phyloP scores from a whole-genome alignment of 2,888 invertebrate species.

The Leucozona laternaria region DNA sequence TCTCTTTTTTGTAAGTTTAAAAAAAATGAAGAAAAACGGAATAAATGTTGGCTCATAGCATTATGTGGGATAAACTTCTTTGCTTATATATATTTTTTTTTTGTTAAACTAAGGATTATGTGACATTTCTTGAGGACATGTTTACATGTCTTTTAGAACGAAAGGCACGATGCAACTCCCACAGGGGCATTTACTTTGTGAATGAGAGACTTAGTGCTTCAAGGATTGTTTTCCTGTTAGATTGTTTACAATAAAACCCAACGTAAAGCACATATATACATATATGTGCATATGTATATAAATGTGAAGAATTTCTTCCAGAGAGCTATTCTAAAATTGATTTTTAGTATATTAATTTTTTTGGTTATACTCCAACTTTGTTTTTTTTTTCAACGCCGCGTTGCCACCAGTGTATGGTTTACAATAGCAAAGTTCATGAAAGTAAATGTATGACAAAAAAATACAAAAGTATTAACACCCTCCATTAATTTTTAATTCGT shows the following conservation, averaged over 20 bases:
- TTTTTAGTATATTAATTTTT: conserved; percentile 40
- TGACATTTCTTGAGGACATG: conserved; percentile 59
- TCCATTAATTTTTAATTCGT: no score
- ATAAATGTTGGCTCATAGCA: conserved; percentile 40
- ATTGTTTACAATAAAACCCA: conserved; percentile 39
- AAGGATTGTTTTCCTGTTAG: conserved; percentile 58
- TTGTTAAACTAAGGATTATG: conserved; percentile 43
- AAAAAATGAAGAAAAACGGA: neutral
- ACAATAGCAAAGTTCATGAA: neutral
- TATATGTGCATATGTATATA: neutral
- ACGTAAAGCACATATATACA: conserved; percentile 26
- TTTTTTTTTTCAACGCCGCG: neutral
- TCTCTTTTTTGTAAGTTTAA: conserved; percentile 18
- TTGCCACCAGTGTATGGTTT: neutral
- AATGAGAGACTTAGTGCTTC: conserved; percentile 38
- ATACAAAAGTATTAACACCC: no score
- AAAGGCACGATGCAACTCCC: conserved; percentile 4
- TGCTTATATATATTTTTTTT: conserved; percentile 53
- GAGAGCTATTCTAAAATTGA: conserved; percentile 56
- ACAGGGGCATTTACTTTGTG: conserved; percentile 22
- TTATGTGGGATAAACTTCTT: conserved; percentile 34
- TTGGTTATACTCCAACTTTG: conserved; percentile 52
- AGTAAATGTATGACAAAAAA: no score
- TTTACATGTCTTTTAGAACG: conserved; percentile 50
- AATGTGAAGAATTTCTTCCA: conserved; percentile 22